Conservation (phyloP, 1,140 invertebrate species). For the Forficula auricularia region DNA sequence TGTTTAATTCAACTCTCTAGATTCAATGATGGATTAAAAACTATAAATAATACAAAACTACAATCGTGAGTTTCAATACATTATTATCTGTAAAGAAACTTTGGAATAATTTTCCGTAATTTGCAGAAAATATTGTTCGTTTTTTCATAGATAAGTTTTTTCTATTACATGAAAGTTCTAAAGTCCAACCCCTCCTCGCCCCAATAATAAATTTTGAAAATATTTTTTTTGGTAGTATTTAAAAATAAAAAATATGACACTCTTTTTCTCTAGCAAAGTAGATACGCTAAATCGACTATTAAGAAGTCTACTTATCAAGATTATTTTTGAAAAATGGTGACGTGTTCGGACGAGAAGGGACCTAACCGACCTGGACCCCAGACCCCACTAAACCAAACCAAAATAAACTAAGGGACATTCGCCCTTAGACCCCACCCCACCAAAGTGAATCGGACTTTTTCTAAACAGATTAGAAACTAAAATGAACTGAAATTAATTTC, state of each 20-base stretch:
- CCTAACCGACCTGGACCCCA: too few species aligned
- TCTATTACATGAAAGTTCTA: neutral
- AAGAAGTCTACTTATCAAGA: too few species aligned
- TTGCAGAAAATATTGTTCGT: neutral
- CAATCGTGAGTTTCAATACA: slow-evolving; percentile 27
- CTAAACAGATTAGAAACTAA: too few species aligned
- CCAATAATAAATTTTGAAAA: slow-evolving; percentile 1
- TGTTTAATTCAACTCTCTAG: slow-evolving; percentile 72
- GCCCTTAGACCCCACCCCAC: too few species aligned
- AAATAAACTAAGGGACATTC: too few species aligned
- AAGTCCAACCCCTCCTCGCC: neutral
- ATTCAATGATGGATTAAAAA: slow-evolving; percentile 71
- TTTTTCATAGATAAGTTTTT: neutral
- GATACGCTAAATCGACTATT: too few species aligned
- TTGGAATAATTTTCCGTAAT: slow-evolving; percentile 20
- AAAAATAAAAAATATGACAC: neutral
- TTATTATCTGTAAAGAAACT: slow-evolving; percentile 4
- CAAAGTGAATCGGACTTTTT: too few species aligned
- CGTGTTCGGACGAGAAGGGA: too few species aligned
- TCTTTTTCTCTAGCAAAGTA: too few species aligned
- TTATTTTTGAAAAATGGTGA: too few species aligned
- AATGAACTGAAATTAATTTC: too few species aligned
- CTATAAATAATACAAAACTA: slow-evolving; percentile 44
- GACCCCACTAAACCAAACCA: too few species aligned
- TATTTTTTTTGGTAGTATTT: neutral